Percentiles rank a stretch among this genome's conserved stretches.
phyloP scores from a whole-genome alignment of 2,797 vertebrate genomes.

The Nyctibius grandis region DNA sequence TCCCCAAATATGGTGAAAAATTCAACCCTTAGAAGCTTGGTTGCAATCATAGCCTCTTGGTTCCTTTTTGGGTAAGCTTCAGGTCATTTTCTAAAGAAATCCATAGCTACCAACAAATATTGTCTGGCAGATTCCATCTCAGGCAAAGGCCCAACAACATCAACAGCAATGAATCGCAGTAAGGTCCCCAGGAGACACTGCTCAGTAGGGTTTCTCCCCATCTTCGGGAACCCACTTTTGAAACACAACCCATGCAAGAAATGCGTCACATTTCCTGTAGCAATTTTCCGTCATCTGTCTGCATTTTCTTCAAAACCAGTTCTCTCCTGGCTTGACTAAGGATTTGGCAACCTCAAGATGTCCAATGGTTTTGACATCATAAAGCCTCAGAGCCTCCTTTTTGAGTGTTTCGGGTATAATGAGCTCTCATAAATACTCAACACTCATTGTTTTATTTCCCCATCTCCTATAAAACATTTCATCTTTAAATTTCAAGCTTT shows the following conservation, averaged over 20 bases:
- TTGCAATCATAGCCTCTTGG: background rate
- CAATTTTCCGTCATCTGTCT: background rate
- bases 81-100: constrained; percentile 41
- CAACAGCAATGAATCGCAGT: background rate
- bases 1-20: constrained; percentile 62
- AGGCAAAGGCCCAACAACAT: constrained; percentile 29
- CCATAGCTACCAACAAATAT: constrained; percentile 60
- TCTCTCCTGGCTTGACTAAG: background rate
- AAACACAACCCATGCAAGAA: background rate
- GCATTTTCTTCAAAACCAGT: background rate
- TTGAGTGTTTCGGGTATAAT: background rate
- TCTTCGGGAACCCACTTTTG: background rate
- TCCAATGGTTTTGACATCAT: background rate
- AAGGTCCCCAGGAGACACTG: background rate
- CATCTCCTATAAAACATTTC: background rate
- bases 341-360: background rate
- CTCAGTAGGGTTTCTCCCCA: background rate
- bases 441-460: background rate
- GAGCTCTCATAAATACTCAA: background rate
- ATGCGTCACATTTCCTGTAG: background rate
- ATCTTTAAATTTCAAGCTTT: background rate
- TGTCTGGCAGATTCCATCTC: constrained; percentile 21
- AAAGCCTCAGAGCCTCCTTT: background rate
- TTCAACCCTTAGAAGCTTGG: background rate
- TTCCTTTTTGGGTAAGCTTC: constrained; percentile 54